These are phyloP conservation scores for Dermatophagoides farinae DNA, from an alignment of 1,140 invertebrate species.

Conservation along the genomic window DNA sequence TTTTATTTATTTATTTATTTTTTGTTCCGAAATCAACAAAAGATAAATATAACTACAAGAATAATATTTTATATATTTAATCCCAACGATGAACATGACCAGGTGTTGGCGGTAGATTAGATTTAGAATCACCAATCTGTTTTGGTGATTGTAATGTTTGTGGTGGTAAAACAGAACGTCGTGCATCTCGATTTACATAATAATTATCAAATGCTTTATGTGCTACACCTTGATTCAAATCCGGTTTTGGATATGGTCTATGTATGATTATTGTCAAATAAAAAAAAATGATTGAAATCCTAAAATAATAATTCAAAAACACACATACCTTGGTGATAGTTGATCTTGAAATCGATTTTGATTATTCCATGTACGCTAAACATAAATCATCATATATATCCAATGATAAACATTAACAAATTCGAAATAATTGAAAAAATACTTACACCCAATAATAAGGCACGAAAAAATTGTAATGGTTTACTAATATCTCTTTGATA, in stretches of 20 bases:
- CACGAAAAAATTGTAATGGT: neutral
- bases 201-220: conserved; percentile 2
- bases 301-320: neutral
- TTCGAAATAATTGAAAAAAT: neutral
- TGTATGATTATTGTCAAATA: neutral
- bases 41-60: no score
- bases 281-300: neutral
- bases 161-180: neutral
- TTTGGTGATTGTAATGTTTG: neutral
- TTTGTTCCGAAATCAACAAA: no score
- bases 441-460: conserved; percentile 2
- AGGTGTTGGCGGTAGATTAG: neutral
- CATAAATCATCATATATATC: neutral
- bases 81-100: conserved; percentile 1
- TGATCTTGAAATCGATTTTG: conserved; percentile 2
- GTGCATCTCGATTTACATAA: neutral
- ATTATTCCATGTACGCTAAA: conserved; percentile 3
- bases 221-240: neutral
- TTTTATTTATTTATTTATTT: no score
- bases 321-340: neutral
- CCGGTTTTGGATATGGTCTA: conserved; percentile 6
- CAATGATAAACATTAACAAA: neutral
- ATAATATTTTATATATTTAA: neutral
- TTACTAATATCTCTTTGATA: neutral
- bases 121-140: neutral